A percentile compares a stretch with the other conserved stretches of the same genome.
Conservation (phyloP, 2,113 vertebrate genomes). For the Tachycineta bicolor region DNA sequence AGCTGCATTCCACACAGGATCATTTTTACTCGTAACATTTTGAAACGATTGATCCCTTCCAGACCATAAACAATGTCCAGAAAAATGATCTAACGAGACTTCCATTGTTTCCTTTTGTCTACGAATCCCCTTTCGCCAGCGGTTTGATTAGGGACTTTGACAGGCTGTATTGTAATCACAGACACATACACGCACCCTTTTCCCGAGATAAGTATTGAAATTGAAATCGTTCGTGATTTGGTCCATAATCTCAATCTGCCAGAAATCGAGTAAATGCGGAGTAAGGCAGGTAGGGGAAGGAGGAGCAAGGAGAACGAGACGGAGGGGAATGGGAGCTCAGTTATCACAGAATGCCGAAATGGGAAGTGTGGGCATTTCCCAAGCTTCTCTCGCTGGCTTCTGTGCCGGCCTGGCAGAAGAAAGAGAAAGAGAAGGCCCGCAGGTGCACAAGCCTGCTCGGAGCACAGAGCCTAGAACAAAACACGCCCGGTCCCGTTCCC, state of each 20-base stretch:
- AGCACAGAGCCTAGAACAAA: neutral
- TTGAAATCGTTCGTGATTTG: neutral
- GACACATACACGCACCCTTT: neutral
- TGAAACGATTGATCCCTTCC: conserved; percentile 76
- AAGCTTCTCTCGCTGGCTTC: neutral
- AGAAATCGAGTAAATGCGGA: neutral
- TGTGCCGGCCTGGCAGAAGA: neutral
- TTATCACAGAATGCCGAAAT: neutral
- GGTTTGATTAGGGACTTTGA: conserved; percentile 32
- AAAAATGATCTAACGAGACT: conserved; percentile 78
- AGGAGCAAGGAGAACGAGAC: neutral
- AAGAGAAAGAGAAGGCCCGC: neutral
- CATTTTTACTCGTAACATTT: conserved; percentile 81
- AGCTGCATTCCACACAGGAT: conserved; percentile 81
- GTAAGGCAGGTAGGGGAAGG: neutral
- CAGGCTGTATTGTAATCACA: neutral
- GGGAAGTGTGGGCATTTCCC: neutral
- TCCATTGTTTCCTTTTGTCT: conserved; percentile 71
- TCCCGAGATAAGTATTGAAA: neutral
- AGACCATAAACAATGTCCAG: conserved; percentile 75
- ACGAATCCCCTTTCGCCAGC: conserved; percentile 35
- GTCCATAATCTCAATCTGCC: neutral
- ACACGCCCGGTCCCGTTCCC: accelerated
- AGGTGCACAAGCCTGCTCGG: neutral
- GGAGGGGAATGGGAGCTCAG: neutral